Evolutionary conservation across 2,797 vertebrate species (phyloP), one percentile per base, ranked within the genome.

Genomic region (Gadopsis marmoratus): DNA sequence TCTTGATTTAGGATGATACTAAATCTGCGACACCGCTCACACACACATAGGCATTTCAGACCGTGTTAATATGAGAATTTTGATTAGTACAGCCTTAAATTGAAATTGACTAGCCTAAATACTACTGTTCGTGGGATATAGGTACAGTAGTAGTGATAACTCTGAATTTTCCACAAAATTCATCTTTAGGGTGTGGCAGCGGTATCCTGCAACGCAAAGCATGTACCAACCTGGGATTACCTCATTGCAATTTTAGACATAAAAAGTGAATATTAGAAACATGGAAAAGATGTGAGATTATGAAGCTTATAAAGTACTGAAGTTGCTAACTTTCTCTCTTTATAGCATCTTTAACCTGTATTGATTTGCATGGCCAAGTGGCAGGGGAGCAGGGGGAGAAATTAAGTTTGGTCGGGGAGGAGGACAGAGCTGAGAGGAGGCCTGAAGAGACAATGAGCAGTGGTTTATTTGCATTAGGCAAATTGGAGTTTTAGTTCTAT

Each of bases 401-500:
- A 81, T 87, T 43, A 74, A 6, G 66, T 86, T 75, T 64, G 67
- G 47, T 65, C 16, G 29, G 76, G 4, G 2, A 67, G 68, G 45
- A 74, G 76, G 71, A 83, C 75, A 55, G 73, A 75, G 78, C 68
- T 55, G 47, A 85, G 45, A 48, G 21, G 39, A 84, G 83, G 73
- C 88, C 84, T 41, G 35, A 72, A 71, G 88, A 86, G 87, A 85
- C 84, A 75, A 86, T 56, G 68, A 79, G 59, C 51, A 1, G 63
- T 1, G 23, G 78, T 88, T 88, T 89, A 86, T 91, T 91, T 90
- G 82, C 81, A 90, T 92, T 86, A 79, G 86, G 79, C 70, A 86
- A 87, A 89, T 88, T 89, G 87, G 79, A 89, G 79, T 89, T 86
- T 87, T 75, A 76, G 74, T 78, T 85, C 43, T 76, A 73, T 80